Conservation (phyloP, 2,888 invertebrate genomes). For the Apotomis turbidana region DNA sequence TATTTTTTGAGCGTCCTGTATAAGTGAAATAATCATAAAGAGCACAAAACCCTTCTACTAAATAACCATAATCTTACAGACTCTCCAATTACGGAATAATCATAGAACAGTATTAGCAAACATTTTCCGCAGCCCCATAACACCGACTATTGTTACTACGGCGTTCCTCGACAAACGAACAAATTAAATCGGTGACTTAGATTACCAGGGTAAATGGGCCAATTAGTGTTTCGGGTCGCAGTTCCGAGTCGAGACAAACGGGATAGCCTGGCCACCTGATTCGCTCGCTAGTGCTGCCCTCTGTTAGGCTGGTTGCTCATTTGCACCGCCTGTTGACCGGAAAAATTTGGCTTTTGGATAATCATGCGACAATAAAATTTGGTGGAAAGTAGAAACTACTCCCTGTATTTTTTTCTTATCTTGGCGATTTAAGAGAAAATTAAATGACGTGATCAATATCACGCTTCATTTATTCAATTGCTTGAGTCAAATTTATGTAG, state of each 20-base stretch:
- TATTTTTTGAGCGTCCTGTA: no score
- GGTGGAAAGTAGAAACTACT: not conserved
- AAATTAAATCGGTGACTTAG: conserved; percentile 76
- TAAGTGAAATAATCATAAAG: no score
- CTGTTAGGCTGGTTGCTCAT: conserved; percentile 56
- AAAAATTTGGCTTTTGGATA: not conserved
- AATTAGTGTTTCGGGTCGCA: conserved; percentile 74
- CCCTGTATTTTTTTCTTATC: no score
- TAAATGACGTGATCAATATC: no score
- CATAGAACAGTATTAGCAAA: conserved; percentile 15
- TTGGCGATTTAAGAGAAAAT: no score
- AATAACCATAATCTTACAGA: not conserved
- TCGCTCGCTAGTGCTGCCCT: conserved; percentile 59
- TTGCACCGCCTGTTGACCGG: conserved; percentile 1
- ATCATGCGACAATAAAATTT: not conserved
- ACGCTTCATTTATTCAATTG: no score
- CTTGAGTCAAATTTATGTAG: no score
- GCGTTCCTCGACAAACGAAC: conserved; percentile 51
- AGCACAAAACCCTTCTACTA: not conserved
- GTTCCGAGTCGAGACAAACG: conserved; percentile 69
- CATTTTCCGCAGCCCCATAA: conserved; percentile 19
- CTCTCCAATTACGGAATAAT: not conserved
- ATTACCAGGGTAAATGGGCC: conserved; percentile 77
- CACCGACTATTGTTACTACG: conserved; percentile 40
- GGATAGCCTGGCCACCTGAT: conserved; percentile 73